These are phyloP conservation scores for Pygoscelis adeliae DNA, from an alignment of 2,113 vertebrate genomes.

Conservation along the genomic window DNA sequence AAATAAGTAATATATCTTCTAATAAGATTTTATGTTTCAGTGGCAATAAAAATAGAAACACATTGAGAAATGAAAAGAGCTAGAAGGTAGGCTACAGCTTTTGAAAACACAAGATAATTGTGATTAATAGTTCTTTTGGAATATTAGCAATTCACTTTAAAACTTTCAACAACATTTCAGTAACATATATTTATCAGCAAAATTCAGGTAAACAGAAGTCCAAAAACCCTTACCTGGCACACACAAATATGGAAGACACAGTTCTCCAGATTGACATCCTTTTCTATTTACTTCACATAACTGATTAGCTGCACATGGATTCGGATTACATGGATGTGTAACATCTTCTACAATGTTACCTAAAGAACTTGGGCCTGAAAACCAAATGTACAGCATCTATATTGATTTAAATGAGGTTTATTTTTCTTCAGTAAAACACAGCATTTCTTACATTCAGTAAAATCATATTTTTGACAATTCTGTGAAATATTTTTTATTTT, in stretches of 20 bases:
- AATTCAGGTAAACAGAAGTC: neutral
- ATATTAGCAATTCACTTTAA: neutral
- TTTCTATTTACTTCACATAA: conserved; percentile 95
- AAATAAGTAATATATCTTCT: neutral
- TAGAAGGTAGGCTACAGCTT: neutral
- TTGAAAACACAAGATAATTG: neutral
- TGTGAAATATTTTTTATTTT: neutral
- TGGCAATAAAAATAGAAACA: neutral
- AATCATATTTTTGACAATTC: neutral
- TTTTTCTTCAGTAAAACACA: neutral
- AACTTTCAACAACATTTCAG: neutral
- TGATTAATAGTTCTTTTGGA: neutral
- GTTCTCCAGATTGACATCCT: conserved; percentile 85
- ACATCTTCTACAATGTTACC: conserved; percentile 88
- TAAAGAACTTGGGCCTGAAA: conserved; percentile 87
- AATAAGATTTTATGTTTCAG: neutral
- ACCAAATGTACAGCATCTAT: neutral
- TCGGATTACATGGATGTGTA: conserved; percentile 97
- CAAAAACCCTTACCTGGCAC: conserved; percentile 81
- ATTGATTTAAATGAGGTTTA: neutral
- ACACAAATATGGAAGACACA: conserved; percentile 89
- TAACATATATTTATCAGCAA: neutral
- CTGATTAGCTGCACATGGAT: conserved; percentile 91
- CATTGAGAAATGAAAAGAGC: neutral
- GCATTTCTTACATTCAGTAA: neutral